A percentile compares a stretch with the other conserved stretches of the same genome.
Conservation (phyloP, 2,888 invertebrate genomes). For the Spatulosminthurus flaviceps region DNA sequence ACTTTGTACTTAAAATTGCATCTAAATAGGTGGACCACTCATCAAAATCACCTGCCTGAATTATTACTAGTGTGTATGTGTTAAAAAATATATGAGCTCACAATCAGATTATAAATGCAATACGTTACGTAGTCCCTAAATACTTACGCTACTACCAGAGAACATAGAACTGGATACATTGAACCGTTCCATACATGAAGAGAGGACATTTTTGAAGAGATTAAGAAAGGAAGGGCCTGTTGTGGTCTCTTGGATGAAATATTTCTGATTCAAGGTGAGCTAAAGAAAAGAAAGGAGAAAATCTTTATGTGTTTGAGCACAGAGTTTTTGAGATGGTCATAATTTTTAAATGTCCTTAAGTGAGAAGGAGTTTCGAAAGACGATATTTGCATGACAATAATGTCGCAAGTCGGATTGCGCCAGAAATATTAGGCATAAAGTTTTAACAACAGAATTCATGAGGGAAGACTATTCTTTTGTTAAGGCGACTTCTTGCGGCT, state of each 20-base stretch:
- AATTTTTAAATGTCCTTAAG: constrained; percentile 37
- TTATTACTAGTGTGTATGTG: too few species aligned
- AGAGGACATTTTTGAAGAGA: constrained; percentile 38
- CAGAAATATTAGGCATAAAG: constrained; percentile 46
- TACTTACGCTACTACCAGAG: too few species aligned
- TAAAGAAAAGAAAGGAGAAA: constrained; percentile 5
- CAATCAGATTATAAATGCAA: too few species aligned
- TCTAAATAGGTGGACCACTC: too few species aligned
- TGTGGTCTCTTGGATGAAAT: constrained; percentile 17
- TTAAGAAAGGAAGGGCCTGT: constrained; percentile 31
- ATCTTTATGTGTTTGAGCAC: constrained; percentile 10
- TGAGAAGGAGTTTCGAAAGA: constrained; percentile 39
- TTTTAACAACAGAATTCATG: constrained; percentile 8
- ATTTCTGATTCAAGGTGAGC: background rate
- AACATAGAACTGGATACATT: too few species aligned
- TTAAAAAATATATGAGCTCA: too few species aligned
- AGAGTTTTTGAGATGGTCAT: constrained; percentile 38
- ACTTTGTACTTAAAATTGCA: too few species aligned
- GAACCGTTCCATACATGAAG: too few species aligned
- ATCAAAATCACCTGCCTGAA: too few species aligned
- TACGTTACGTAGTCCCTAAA: too few species aligned
- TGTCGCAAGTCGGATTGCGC: constrained; percentile 45
- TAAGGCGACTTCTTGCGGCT: constrained; percentile 6
- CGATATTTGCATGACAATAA: constrained; percentile 55
- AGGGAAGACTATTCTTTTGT: background rate